phyloP scores from a whole-genome alignment of 1,140 invertebrate species.

The Lycorma delicatula region DNA sequence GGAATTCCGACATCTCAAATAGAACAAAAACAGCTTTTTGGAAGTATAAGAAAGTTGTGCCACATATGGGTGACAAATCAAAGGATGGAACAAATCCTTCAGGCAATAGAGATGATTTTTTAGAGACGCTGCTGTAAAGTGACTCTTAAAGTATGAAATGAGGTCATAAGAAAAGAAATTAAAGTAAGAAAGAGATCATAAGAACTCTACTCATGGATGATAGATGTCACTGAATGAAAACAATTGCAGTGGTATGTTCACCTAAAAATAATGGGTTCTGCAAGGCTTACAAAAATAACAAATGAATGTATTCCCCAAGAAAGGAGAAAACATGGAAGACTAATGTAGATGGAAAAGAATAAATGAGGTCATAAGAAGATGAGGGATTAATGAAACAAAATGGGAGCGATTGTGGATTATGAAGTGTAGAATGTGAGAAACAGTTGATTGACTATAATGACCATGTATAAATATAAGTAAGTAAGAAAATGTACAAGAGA shows the following conservation, averaged over 20 bases:
- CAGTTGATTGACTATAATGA: too few relatives aligned
- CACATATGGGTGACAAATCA: neutral
- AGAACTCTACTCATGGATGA: neutral
- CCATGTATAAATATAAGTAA: too few relatives aligned
- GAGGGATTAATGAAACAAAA: too few relatives aligned
- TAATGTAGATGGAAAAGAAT: too few relatives aligned
- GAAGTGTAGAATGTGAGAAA: too few relatives aligned
- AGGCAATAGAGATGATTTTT: neutral
- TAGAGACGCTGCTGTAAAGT: neutral
- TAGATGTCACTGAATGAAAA: neutral
- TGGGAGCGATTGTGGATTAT: too few relatives aligned
- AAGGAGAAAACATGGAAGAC: too few relatives aligned
- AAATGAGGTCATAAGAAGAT: too few relatives aligned
- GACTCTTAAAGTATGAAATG: neutral
- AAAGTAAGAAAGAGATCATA: too few relatives aligned
- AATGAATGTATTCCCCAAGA: too few relatives aligned
- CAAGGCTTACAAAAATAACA: neutral
- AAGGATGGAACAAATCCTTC: neutral
- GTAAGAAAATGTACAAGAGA: too few relatives aligned
- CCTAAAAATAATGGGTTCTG: neutral
- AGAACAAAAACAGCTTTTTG: neutral
- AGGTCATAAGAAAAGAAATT: neutral
- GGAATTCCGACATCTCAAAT: neutral
- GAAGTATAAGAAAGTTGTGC: neutral
- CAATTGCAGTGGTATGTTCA: neutral